Percentiles rank a stretch among this genome's conserved stretches.
These are phyloP conservation scores for Sarcophaga variegata DNA, from an alignment of 2,888 invertebrate species.

Conservation along the genomic window DNA sequence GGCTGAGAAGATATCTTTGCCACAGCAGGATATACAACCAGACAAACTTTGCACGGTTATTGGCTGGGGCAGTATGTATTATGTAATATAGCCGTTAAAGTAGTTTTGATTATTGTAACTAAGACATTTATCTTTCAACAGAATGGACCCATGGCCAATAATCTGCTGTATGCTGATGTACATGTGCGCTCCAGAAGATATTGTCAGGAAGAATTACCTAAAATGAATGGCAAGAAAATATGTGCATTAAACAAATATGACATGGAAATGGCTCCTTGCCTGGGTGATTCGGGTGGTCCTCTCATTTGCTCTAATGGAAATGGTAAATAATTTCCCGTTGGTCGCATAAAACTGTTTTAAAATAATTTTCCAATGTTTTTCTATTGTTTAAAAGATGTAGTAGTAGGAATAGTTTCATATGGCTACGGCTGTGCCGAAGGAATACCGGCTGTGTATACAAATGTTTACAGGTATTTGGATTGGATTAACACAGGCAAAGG, in stretches of 20 bases:
- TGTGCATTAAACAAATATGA: constrained; percentile 70
- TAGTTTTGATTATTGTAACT: too few species aligned
- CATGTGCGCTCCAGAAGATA: background rate
- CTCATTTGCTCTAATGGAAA: constrained; percentile 67
- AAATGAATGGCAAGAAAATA: constrained; percentile 62
- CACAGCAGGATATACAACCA: too few species aligned
- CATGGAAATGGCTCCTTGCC: constrained; percentile 71
- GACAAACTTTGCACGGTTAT: too few species aligned
- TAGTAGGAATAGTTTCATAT: constrained; percentile 73
- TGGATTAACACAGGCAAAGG: constrained; percentile 69
- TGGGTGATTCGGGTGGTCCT: constrained; percentile 76
- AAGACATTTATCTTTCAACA: background rate
- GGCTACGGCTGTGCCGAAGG: constrained; percentile 72
- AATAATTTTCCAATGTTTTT: background rate
- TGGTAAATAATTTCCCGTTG: background rate
- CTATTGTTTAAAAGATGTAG: background rate
- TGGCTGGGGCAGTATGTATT: too few species aligned
- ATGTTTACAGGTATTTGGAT: constrained; percentile 68
- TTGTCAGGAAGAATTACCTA: constrained; percentile 54
- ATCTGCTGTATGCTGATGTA: constrained; percentile 70
- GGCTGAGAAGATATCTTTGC: too few species aligned
- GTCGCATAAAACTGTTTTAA: background rate
- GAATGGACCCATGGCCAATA: constrained; percentile 70
- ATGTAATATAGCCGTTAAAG: too few species aligned
- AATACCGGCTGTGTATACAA: constrained; percentile 71